Percentiles rank a stretch among this genome's conserved stretches.
phyloP scores from a whole-genome alignment of 2,113 vertebrate genomes.

The Actenoides lindsayi region DNA sequence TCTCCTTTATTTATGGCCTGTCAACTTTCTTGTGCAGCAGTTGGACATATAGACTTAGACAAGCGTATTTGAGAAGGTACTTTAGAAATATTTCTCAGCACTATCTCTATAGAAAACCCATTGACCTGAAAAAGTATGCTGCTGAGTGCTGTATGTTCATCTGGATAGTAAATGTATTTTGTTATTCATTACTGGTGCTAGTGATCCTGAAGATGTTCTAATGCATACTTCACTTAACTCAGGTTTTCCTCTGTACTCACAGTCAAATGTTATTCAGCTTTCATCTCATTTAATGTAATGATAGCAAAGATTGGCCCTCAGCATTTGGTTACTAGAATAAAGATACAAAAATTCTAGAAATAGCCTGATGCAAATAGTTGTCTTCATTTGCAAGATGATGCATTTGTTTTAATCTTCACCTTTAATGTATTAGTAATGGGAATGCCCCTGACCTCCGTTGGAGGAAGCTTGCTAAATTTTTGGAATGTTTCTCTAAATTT shows the following conservation, averaged over 20 bases:
- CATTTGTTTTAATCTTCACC: neutral
- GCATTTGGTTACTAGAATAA: neutral
- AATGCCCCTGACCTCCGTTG: neutral
- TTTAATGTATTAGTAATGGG: neutral
- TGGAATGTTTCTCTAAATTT: neutral
- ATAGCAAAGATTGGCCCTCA: constrained; percentile 7
- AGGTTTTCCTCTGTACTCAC: constrained; percentile 24
- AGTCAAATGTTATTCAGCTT: neutral
- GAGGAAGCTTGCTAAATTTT: neutral
- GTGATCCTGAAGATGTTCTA: constrained; percentile 46
- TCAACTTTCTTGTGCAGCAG: constrained; percentile 30
- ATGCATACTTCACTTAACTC: constrained; percentile 27
- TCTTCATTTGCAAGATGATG: neutral
- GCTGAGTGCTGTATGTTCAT: constrained; percentile 20
- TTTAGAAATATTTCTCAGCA: constrained; percentile 65
- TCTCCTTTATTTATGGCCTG: constrained; percentile 52
- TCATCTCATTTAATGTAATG: neutral
- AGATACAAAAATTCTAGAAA: neutral
- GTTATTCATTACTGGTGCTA: constrained; percentile 34
- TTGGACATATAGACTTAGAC: constrained; percentile 61
- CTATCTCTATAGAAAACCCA: constrained; percentile 62
- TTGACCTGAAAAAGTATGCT: constrained; percentile 70
- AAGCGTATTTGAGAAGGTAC: constrained; percentile 60
- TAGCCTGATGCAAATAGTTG: neutral
- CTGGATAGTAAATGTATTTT: constrained; percentile 40